These are phyloP conservation scores for Balearica regulorum DNA, from an alignment of 2,797 vertebrate species.

Conservation along the genomic window DNA sequence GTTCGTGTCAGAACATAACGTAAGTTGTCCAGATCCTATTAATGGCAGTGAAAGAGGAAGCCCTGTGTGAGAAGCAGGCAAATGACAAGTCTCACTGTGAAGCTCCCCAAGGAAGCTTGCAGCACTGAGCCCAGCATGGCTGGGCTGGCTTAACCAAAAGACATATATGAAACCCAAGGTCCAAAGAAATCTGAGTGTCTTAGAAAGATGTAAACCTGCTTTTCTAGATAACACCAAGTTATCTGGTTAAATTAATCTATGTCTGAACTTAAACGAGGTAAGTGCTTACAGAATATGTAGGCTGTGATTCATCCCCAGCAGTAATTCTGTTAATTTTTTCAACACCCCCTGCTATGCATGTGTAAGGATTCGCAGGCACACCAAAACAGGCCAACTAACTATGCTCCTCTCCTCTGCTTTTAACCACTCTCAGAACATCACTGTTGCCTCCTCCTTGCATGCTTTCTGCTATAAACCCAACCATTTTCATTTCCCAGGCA, in stretches of 20 bases:
- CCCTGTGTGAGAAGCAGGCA: background rate
- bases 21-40: background rate
- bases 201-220: background rate
- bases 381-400: background rate
- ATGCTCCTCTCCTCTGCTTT: background rate
- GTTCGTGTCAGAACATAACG: background rate
- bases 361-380: slow-evolving; percentile 29
- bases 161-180: background rate
- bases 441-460: background rate
- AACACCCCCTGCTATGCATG: slow-evolving; percentile 18
- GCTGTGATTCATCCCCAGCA: slow-evolving; percentile 35
- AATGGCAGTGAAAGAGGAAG: background rate
- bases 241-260: slow-evolving; percentile 2
- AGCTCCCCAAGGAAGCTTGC: background rate
- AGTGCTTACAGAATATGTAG: slow-evolving; percentile 12
- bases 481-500: background rate
- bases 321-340: slow-evolving; percentile 19
- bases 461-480: background rate
- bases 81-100: background rate
- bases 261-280: slow-evolving; percentile 17
- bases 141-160: background rate
- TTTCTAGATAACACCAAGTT: background rate
- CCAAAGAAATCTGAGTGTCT: background rate
- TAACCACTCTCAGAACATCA: background rate
- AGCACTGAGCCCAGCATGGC: background rate